phyloP scores from a whole-genome alignment of 2,888 invertebrate genomes.

The Ophioninae sp. region DNA sequence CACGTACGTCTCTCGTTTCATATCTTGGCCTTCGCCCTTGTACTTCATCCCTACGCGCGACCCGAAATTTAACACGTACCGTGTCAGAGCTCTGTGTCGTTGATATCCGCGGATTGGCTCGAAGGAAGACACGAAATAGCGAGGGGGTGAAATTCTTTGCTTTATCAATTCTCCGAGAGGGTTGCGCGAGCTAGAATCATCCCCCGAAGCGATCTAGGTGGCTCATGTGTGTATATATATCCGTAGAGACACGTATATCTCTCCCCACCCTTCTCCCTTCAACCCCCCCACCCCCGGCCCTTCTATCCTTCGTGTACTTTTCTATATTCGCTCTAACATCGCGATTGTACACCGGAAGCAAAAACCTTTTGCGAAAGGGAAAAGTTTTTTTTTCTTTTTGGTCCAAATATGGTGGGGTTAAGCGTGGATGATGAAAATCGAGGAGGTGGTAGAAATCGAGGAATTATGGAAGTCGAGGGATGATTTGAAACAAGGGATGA shows the following conservation, averaged over 20 bases:
- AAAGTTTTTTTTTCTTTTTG: background rate
- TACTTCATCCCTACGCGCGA: slow-evolving; percentile 58
- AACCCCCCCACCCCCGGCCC: background rate
- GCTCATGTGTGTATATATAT: slow-evolving; percentile 16
- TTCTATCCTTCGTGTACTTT: slow-evolving; percentile 16
- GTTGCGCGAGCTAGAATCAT: slow-evolving; percentile 60
- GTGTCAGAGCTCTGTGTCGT: slow-evolving; percentile 21
- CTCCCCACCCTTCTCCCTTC: background rate
- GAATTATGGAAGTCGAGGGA: background rate
- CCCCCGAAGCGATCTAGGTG: slow-evolving; percentile 56
- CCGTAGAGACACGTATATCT: slow-evolving; percentile 9
- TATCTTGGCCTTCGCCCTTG: slow-evolving; percentile 55
- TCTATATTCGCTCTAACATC: slow-evolving; percentile 37
- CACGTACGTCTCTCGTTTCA: slow-evolving; percentile 69
- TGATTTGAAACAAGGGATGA: too few relatives aligned
- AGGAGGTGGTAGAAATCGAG: background rate
- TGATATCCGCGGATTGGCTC: slow-evolving; percentile 45
- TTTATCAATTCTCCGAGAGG: slow-evolving; percentile 74
- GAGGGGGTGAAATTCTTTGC: slow-evolving; percentile 72
- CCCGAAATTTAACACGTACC: slow-evolving; percentile 62
- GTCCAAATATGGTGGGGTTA: background rate
- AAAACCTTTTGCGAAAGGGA: background rate
- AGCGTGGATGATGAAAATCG: background rate
- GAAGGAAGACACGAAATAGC: slow-evolving; percentile 17
- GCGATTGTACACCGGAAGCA: background rate